phyloP scores from a whole-genome alignment of 2,888 invertebrate genomes.

The Luperina nickerlii region DNA sequence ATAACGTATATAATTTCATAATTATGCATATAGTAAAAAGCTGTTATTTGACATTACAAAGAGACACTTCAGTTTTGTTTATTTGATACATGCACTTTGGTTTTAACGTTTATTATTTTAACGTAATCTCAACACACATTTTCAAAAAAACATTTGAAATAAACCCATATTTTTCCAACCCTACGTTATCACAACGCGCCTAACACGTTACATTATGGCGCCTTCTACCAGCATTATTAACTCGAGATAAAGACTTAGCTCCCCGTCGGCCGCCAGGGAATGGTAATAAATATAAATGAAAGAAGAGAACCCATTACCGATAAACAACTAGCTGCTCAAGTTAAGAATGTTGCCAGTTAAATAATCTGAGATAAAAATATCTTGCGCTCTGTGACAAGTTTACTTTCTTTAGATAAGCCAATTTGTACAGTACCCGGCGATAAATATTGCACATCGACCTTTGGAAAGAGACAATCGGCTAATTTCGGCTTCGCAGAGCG shows the following conservation, averaged over 20 bases:
- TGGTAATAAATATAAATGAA: constrained; percentile 42
- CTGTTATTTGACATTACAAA: too few species aligned
- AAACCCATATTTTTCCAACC: neutral
- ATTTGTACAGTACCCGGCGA: neutral
- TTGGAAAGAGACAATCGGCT: too few species aligned
- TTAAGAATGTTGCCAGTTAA: neutral
- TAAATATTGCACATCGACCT: too few species aligned
- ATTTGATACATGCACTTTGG: neutral
- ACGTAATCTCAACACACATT: neutral
- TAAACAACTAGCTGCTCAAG: constrained; percentile 16
- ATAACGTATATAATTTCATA: too few species aligned
- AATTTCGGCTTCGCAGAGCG: too few species aligned
- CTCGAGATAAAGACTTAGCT: constrained; percentile 4
- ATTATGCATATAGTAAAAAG: too few species aligned
- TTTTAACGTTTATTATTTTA: neutral
- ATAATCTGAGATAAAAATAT: constrained; percentile 14
- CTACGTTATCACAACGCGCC: neutral
- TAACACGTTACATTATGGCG: constrained; percentile 10
- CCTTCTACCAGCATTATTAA: constrained; percentile 1
- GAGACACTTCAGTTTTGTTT: too few species aligned
- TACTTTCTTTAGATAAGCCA: neutral
- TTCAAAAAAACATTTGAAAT: neutral
- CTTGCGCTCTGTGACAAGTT: neutral
- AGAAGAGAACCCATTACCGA: constrained; percentile 23
- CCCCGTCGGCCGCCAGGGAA: constrained; percentile 5